Percentiles rank a stretch among this genome's conserved stretches.
Evolutionary conservation across 2,888 invertebrate genomes (phyloP).

Genomic region (Nephrotoma guestfalica): DNA sequence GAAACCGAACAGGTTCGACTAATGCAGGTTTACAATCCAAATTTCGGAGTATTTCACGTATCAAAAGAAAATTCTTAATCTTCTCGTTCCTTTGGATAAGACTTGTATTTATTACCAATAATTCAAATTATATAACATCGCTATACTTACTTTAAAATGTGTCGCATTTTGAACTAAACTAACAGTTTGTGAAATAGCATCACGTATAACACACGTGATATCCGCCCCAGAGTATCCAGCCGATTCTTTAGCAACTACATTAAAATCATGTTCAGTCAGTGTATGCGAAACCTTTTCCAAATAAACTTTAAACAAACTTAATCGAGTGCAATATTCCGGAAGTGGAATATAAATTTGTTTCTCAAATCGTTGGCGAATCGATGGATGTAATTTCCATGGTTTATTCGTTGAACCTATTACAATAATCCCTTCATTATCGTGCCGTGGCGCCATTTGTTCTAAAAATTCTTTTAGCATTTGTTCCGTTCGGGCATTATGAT

Average conservation of each 20-base stretch:
- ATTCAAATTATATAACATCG: no score
- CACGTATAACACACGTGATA: not conserved
- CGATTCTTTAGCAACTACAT: conserved; percentile 56
- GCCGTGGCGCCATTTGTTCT: conserved; percentile 93
- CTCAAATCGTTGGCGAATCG: conserved; percentile 85
- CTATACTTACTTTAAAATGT: not conserved
- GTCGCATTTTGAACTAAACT: not conserved
- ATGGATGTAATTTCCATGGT: conserved; percentile 83
- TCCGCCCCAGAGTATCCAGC: conserved; percentile 43
- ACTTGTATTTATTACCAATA: no score
- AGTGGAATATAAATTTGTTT: conserved; percentile 91
- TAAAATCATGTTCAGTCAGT: conserved; percentile 66
- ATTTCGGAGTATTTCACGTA: no score
- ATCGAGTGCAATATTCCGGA: conserved; percentile 77
- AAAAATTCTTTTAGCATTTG: conserved; percentile 94
- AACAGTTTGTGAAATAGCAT: not conserved
- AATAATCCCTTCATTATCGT: conserved; percentile 78
- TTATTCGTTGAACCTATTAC: conserved; percentile 87
- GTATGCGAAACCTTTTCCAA: conserved; percentile 70
- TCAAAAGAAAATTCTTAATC: no score
- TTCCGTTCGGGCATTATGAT: conserved; percentile 86
- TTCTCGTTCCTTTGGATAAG: not conserved
- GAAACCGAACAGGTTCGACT: no score
- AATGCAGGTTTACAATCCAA: no score
- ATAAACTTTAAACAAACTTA: conserved; percentile 80